phyloP scores from a whole-genome alignment of 92 coral and sea anemone species.

The Siderastrea siderea region DNA sequence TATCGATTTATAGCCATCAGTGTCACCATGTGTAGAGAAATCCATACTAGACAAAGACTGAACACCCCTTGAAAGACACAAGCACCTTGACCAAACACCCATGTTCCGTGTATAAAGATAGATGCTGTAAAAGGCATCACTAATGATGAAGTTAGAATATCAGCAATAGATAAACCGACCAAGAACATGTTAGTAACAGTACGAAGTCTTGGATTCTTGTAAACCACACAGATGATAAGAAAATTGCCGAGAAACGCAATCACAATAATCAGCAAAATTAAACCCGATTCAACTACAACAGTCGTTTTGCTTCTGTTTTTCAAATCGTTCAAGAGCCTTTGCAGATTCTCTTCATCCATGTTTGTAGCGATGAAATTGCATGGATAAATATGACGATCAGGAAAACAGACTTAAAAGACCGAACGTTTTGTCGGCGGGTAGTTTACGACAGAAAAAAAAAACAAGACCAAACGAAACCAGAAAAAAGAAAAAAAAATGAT shows the following conservation, averaged over 20 bases:
- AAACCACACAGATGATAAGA: constrained; percentile 48
- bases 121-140: constrained; percentile 68
- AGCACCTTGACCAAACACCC: constrained; percentile 33
- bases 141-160: constrained; percentile 49
- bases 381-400: too few species aligned
- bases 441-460: too few species aligned
- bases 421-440: too few species aligned
- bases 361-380: too few species aligned
- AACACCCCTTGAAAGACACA: constrained; percentile 63
- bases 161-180: constrained; percentile 52
- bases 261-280: constrained; percentile 39
- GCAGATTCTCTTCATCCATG: constrained; percentile 50
- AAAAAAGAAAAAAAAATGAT: too few species aligned
- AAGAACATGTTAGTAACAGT: constrained; percentile 61
- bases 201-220: constrained; percentile 55
- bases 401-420: too few species aligned
- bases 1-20: constrained; percentile 66
- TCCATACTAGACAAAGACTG: constrained; percentile 34
- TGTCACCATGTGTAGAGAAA: constrained; percentile 60
- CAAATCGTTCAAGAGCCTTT: constrained; percentile 26
- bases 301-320: constrained; percentile 6
- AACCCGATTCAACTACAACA: constrained; percentile 34
- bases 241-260: constrained; percentile 54
- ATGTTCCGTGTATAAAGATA: constrained; percentile 36
- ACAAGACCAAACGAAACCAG: too few species aligned